Evolutionary conservation across 2,797 vertebrate species (phyloP).

Genomic region (Microchirus variegatus): DNA sequence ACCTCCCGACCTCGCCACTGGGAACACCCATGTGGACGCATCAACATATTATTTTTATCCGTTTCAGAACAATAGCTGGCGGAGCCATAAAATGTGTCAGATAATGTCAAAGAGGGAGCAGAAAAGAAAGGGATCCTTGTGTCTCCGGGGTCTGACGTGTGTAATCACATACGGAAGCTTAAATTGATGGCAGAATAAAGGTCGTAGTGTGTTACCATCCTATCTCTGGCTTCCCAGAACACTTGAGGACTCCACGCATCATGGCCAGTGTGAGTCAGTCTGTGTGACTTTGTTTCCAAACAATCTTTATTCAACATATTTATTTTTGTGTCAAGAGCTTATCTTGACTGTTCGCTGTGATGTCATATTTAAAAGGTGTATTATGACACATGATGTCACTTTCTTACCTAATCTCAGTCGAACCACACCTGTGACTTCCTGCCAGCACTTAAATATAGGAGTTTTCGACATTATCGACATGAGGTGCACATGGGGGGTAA

Average conservation of each 20-base stretch:
- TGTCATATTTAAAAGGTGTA: no score
- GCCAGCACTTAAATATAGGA: background rate
- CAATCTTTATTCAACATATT: background rate
- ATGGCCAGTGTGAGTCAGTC: conserved; percentile 15
- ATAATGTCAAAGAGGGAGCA: conserved; percentile 61
- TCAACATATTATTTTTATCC: conserved; percentile 80
- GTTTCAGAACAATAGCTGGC: conserved; percentile 78
- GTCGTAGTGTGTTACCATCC: conserved; percentile 55
- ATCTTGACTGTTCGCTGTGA: no score
- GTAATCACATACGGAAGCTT: conserved; percentile 64
- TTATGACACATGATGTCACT: no score
- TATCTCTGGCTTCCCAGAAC: conserved; percentile 64
- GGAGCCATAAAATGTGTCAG: conserved; percentile 66
- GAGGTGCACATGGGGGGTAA: no score
- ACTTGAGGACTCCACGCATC: conserved; percentile 34
- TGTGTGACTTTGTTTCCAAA: conserved; percentile 16
- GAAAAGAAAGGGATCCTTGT: conserved; percentile 52
- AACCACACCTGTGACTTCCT: background rate
- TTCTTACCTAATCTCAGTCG: background rate
- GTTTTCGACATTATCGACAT: no score
- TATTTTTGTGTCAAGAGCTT: no score
- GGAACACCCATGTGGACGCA: conserved; percentile 71
- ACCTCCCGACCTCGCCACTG: conserved; percentile 68
- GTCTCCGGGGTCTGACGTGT: conserved; percentile 61
- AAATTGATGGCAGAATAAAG: conserved; percentile 73